phyloP scores from a whole-genome alignment of 2,113 vertebrate species.

The Anas platyrhynchos region DNA sequence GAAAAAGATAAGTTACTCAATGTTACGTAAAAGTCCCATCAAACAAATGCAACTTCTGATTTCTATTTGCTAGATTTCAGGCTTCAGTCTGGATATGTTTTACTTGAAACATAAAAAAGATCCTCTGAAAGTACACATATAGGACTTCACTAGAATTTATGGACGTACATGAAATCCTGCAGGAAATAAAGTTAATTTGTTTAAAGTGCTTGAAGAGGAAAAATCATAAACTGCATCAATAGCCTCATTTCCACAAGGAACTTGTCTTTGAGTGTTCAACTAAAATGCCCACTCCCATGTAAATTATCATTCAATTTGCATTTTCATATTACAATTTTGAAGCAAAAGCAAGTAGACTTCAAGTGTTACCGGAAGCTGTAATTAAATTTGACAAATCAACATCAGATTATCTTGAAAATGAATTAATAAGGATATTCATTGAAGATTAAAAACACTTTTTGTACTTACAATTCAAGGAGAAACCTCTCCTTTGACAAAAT shows the following conservation, averaged over 20 bases:
- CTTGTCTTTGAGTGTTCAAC: constrained; percentile 94
- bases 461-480: constrained; percentile 83
- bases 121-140: constrained; percentile 38
- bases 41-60: constrained; percentile 45
- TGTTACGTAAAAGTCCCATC: constrained; percentile 16
- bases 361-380: constrained; percentile 98
- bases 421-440: constrained; percentile 94
- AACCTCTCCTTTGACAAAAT: constrained; percentile 83
- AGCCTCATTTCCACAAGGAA: constrained; percentile 88
- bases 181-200: constrained; percentile 89
- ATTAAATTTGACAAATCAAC: constrained; percentile 99
- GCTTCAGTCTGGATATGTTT: constrained; percentile 4
- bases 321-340: constrained; percentile 99
- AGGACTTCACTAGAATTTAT: constrained; percentile 78
- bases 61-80: constrained; percentile 50
- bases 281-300: constrained; percentile 96
- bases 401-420: constrained; percentile 97
- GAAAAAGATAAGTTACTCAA: constrained; percentile 48
- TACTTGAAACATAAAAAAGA: constrained; percentile 42
- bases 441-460: constrained; percentile 87
- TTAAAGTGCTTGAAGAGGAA: constrained; percentile 85
- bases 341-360: constrained; percentile 93
- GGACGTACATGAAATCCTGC: constrained; percentile 80
- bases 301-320: constrained; percentile 96
- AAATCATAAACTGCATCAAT: constrained; percentile 84